A percentile compares a stretch with the other conserved stretches of the same genome.
Evolutionary conservation across 2,797 vertebrate genomes (phyloP).

Genomic region (Parauchenoglanis punctatus): DNA sequence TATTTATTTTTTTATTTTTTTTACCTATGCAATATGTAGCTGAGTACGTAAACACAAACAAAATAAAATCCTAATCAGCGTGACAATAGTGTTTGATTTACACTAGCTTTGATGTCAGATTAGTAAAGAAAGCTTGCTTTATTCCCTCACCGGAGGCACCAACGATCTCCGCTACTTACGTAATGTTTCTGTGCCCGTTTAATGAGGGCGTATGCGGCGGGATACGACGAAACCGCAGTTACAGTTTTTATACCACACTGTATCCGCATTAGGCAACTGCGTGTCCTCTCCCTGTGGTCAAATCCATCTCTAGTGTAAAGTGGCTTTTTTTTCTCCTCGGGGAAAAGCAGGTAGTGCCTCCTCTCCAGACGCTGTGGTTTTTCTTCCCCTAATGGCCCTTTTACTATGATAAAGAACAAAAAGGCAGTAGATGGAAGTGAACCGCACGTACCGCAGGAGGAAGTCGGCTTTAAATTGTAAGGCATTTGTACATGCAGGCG

Average conservation of each 20-base stretch:
- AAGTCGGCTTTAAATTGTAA: not conserved
- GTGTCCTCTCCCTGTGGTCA: not conserved
- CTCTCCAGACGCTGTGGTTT: slow-evolving; percentile 9
- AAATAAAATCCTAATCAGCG: too few relatives aligned
- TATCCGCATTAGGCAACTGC: not conserved
- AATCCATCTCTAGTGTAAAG: slow-evolving; percentile 27
- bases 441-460: slow-evolving; percentile 4
- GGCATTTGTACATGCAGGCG: not conserved
- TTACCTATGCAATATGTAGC: not conserved
- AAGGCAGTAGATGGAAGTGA: slow-evolving; percentile 6
- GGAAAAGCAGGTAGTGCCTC: not conserved
- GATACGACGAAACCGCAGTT: not conserved
- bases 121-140: not conserved
- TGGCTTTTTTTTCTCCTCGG: not conserved
- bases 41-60: too few relatives aligned
- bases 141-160: not conserved
- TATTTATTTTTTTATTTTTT: too few relatives aligned
- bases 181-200: not conserved
- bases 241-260: not conserved
- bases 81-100: not conserved
- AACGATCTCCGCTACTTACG: not conserved
- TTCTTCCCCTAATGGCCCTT: slow-evolving; percentile 22
- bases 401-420: not conserved
- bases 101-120: not conserved
- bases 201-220: not conserved